Base-by-base conservation (phyloP, 2,888 invertebrate species). In the Quadriops clusia region DNA sequence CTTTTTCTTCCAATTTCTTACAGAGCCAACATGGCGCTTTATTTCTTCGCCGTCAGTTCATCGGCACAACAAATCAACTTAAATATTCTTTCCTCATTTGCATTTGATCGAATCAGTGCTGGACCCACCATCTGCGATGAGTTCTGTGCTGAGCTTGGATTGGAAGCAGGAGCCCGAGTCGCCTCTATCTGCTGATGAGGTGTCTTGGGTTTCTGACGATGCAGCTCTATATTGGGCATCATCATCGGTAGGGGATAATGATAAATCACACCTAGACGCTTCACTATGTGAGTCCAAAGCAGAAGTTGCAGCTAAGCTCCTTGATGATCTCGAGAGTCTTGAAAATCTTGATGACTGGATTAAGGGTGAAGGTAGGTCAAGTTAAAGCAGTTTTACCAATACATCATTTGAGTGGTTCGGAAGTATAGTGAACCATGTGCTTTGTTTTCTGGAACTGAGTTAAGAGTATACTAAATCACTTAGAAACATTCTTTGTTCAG, bases 21-120 rank as follows among this genome's bases (percentile, higher is more conserved):
- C 70, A 85, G 84, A 67, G 83, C 83, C 84, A 77, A 50, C 58
- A 84, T 85, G 84, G 84, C 84, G 73, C 69, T 72, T 68, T 63
- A 63, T 63, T 60, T 68, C 68, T 70, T 68, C 68, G 68, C 61
- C 63, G 68, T 67, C 64, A 67, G 69, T 67, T 68, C 65, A 61
- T 65, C 71, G 71, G 74, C 66, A 68, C 65, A 42, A 33, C 40
- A 47, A 47, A 39, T 29, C 40, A 40, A 44, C 50, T 46, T 50
- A 44, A 51, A 45, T 47, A 39, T 49, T 46, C 50, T 53, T 56
- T 51, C 52, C 51, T 40, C 23, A 33, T 27, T 18, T 46, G 36
- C 23, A 33, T 27, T 18, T 46, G 36, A 23, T 32, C 29, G 29
- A 33, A 44, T 36, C 42, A 50, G 23, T 24, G 18, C 13, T 32